A percentile compares a stretch with the other conserved stretches of the same genome.
Conservation (phyloP, 1,140 invertebrate genomes). For the Panagrolaimus sp. region DNA sequence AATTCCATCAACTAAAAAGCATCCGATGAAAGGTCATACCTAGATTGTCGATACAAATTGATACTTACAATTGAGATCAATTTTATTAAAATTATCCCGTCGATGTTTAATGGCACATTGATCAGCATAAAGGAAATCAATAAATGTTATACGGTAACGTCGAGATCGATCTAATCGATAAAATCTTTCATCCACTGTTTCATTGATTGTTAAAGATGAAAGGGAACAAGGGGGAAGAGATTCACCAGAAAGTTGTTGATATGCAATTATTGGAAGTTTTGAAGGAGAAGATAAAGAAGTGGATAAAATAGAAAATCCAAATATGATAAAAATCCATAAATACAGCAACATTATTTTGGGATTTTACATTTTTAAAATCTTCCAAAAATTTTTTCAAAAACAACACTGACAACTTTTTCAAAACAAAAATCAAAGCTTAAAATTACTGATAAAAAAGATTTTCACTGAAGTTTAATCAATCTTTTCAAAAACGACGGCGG, state of each 20-base stretch:
- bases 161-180: not conserved
- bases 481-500: no score
- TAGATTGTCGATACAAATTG: not conserved
- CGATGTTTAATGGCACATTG: not conserved
- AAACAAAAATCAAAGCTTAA: no score
- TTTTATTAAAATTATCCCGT: not conserved
- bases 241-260: constrained; percentile 11
- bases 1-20: not conserved
- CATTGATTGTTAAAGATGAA: not conserved
- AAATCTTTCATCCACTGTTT: not conserved
- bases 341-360: no score
- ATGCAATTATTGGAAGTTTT: not conserved
- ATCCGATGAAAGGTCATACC: not conserved
- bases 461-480: no score
- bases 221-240: not conserved
- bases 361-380: no score
- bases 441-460: no score
- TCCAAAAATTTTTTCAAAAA: no score
- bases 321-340: no score
- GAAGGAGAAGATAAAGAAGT: no score
- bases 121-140: constrained; percentile 7
- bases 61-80: constrained; percentile 3
- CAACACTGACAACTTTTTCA: no score
- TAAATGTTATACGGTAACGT: not conserved
- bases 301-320: no score